Base-by-base conservation (phyloP, 2,113 vertebrate genomes). In the Stomatorhinus ivindoensis region DNA sequence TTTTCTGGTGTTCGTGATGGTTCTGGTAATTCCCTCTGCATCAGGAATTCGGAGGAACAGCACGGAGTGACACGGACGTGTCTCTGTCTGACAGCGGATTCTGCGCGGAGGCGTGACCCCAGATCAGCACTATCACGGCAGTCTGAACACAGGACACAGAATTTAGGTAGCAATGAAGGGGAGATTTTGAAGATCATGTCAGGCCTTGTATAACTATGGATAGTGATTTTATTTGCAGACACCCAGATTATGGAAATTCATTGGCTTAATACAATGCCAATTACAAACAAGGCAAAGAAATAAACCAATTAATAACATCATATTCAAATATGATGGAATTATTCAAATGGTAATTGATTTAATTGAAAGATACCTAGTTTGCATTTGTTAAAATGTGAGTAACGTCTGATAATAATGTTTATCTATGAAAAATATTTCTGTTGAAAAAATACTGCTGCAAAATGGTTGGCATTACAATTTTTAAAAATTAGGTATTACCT, bases 401-500 rank as follows among this genome's bases (percentile, higher is more conserved):
- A 39, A 76, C 39, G 31, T 39, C 31, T 35, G 9, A 6, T 17
- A 31, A 76, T 76, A 15, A 76, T 10, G 11, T 19, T 35, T 73
- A 31, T 69, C n/a, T 42, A 42, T 80, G 73, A 42, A 80, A 80
- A 80, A 80, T 39, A 35, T 76, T 76, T 39, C 69, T 80, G 15
- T 51, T 92, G 89, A 89, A 92, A 39, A 80, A 39, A 39, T 42
- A 39, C 5, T 76, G 31, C 35, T 80, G 73, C 91, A 94, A 94
- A 94, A 95, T 93, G 93, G 92, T 93, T 93, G 93, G 91, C 93
- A 93, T 91, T 61, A 61, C 90, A 91, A 90, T 17, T 39, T 17
- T 80, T 27, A 86, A 8, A 21, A 2, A 76, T 80, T 48, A 82
- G 0, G 0, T 9, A 85, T 4, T 86, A 44, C 92, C 95, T 90